These are phyloP conservation scores for Synodontis membranacea DNA, from an alignment of 2,113 vertebrate genomes.

Conservation along the genomic window DNA sequence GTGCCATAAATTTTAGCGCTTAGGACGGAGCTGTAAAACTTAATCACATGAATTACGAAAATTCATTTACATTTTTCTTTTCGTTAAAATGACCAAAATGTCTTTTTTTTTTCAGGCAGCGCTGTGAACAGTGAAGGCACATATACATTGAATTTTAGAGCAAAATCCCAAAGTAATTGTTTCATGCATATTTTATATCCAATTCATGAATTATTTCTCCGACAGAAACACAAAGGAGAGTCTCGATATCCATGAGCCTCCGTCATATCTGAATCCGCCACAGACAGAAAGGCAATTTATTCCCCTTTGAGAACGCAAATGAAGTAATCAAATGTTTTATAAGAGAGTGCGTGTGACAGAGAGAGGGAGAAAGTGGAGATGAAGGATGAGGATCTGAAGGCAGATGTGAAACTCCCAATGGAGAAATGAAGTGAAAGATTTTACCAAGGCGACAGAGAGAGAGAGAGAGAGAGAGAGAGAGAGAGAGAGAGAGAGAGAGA, in stretches of 20 bases:
- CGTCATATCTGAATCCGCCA: not conserved
- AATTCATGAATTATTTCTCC: not conserved
- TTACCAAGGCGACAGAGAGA: not conserved
- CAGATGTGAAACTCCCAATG: not conserved
- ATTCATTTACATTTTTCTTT: not conserved
- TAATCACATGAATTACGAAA: not conserved
- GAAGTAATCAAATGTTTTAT: conserved; percentile 22
- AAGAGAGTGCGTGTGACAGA: not conserved
- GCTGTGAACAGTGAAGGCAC: not conserved
- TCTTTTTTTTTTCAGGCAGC: not conserved
- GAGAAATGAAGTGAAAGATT: conserved; percentile 12
- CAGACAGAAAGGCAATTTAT: conserved; percentile 19
- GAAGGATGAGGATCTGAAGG: conserved; percentile 15
- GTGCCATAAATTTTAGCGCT: not conserved
- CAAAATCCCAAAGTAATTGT: not conserved
- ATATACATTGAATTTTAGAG: not conserved
- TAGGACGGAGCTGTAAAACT: not conserved
- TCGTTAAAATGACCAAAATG: not conserved
- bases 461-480: not conserved
- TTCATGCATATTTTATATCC: not conserved
- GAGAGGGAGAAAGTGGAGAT: not conserved
- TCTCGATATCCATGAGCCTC: not conserved
- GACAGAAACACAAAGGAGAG: not conserved
- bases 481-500: not conserved
- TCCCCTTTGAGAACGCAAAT: conserved; percentile 7